Evolutionary conservation across 2,797 vertebrate genomes (phyloP).

Genomic region (Buphagus erythrorhynchus): DNA sequence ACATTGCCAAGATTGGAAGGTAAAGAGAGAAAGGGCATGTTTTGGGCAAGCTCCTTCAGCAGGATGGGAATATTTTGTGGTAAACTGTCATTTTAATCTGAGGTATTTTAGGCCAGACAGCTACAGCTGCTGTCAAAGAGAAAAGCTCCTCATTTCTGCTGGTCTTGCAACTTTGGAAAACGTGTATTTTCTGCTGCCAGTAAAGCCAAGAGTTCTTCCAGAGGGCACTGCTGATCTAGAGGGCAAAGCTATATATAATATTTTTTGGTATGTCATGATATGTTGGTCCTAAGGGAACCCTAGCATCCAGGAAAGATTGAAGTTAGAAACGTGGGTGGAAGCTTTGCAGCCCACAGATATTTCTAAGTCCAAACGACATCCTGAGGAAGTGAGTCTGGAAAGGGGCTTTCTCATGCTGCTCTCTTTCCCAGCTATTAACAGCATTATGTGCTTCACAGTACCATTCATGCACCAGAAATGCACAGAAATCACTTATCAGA

Average conservation of each 20-base stretch:
- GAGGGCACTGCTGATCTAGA: conserved; percentile 45
- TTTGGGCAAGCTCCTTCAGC: background rate
- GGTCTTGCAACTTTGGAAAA: conserved; percentile 28
- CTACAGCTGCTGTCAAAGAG: conserved; percentile 36
- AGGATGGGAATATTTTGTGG: conserved; percentile 28
- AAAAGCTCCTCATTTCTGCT: conserved; percentile 50
- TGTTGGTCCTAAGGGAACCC: conserved; percentile 26
- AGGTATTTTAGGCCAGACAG: conserved; percentile 43
- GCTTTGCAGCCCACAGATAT: conserved; percentile 39
- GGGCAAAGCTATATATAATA: conserved; percentile 36
- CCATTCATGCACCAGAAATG: conserved; percentile 15
- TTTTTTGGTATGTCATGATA: conserved; percentile 16
- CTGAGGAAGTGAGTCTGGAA: conserved; percentile 60
- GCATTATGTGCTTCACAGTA: background rate
- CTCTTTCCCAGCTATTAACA: conserved; percentile 34
- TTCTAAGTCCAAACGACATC: conserved; percentile 53
- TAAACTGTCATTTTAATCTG: conserved; percentile 23
- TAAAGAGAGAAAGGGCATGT: conserved; percentile 45
- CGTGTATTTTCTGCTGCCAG: conserved; percentile 27
- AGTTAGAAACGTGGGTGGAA: conserved; percentile 52
- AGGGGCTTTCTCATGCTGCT: conserved; percentile 41
- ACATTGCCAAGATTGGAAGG: background rate
- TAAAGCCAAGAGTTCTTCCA: conserved; percentile 49
- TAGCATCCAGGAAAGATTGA: conserved; percentile 18
- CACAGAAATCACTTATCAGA: conserved; percentile 5